Conservation (phyloP, 1,140 invertebrate species). For the Drosophila quadrilineata region DNA sequence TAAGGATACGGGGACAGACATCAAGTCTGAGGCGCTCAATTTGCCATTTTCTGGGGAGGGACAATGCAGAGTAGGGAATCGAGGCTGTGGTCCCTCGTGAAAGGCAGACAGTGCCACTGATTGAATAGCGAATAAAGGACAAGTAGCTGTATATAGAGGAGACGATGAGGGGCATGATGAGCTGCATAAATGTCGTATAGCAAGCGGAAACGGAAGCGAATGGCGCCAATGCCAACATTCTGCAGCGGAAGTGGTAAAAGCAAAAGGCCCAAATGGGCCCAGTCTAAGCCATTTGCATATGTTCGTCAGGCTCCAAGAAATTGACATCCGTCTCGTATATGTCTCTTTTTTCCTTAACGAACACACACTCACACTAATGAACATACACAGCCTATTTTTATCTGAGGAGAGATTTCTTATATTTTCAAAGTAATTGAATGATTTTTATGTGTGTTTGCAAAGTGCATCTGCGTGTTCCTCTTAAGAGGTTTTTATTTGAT, state of each 20-base stretch:
- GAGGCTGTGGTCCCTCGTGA: slow-evolving; percentile 13
- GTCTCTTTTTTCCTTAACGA: slow-evolving; percentile 28
- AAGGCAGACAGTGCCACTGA: slow-evolving; percentile 64
- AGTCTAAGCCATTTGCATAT: slow-evolving; percentile 57
- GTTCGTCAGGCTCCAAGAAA: slow-evolving; percentile 5
- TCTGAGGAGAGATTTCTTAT: no score
- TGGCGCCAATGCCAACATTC: slow-evolving; percentile 57
- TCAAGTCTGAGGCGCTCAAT: slow-evolving; percentile 37
- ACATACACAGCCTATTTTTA: neutral
- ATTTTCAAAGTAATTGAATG: no score
- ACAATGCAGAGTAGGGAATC: neutral
- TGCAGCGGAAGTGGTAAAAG: slow-evolving; percentile 63
- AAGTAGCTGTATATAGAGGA: slow-evolving; percentile 47
- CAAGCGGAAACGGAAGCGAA: slow-evolving; percentile 58
- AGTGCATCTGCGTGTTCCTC: no score
- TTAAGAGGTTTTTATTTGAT: no score
- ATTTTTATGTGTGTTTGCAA: no score
- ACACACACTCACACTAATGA: neutral
- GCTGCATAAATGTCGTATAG: slow-evolving; percentile 61
- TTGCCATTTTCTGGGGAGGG: slow-evolving; percentile 41
- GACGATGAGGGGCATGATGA: slow-evolving; percentile 44
- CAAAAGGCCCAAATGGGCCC: slow-evolving; percentile 29
- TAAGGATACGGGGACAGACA: slow-evolving; percentile 7
- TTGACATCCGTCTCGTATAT: slow-evolving; percentile 13
- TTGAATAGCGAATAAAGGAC: slow-evolving; percentile 76